Conservation (phyloP, 2,888 invertebrate species). For the Drosophila quinaria region DNA sequence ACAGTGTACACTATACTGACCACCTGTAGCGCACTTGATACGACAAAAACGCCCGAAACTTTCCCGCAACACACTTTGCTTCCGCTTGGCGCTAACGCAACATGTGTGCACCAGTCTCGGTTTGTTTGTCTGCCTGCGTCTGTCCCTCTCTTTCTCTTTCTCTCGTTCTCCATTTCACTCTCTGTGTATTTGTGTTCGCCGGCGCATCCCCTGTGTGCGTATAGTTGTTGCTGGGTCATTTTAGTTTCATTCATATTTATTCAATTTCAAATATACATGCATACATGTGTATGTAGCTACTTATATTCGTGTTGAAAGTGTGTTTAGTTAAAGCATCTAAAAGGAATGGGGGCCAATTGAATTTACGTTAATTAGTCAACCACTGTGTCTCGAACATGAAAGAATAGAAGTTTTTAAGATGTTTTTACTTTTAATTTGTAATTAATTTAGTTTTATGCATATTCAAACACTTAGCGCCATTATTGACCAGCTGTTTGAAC, state of each 20-base stretch:
- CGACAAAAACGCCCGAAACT: conserved; percentile 41
- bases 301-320: not conserved
- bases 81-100: conserved; percentile 70
- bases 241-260: conserved; percentile 57
- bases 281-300: not conserved
- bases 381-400: no score
- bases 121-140: conserved; percentile 9
- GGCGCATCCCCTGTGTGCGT: conserved; percentile 46
- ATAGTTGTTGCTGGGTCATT: conserved; percentile 31
- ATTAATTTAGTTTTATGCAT: not conserved
- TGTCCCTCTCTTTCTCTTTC: conserved; percentile 11
- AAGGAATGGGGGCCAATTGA: not conserved
- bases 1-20: conserved; percentile 22
- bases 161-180: conserved; percentile 14
- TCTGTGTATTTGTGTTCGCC: conserved; percentile 27
- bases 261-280: conserved; percentile 14
- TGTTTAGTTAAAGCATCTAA: not conserved
- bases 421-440: not conserved
- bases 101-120: conserved; percentile 63
- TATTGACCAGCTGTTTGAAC: conserved; percentile 16
- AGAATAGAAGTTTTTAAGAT: no score
- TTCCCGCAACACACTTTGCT: conserved; percentile 54
- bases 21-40: conserved; percentile 46
- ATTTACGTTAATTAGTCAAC: not conserved
- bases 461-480: conserved; percentile 35